These are phyloP conservation scores for Pyrrhopygopsis socrates DNA, from an alignment of 2,888 invertebrate species.

Conservation along the genomic window DNA sequence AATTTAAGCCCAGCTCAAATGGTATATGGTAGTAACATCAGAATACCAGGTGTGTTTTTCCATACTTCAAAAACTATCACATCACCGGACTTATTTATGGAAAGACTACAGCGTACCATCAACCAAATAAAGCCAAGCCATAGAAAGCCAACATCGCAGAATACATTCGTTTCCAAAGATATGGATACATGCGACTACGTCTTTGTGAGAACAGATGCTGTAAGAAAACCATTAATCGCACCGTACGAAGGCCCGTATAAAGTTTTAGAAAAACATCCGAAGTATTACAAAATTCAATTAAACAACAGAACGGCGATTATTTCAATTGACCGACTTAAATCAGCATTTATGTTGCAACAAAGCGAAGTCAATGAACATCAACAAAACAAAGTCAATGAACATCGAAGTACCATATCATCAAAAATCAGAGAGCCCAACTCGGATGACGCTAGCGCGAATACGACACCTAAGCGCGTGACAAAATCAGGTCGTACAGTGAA, in stretches of 20 bases:
- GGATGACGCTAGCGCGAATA: too few relatives aligned
- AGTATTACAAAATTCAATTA: not conserved
- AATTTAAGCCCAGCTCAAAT: constrained; percentile 16
- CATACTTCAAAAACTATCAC: not conserved
- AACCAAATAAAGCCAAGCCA: too few relatives aligned
- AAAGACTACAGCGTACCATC: not conserved
- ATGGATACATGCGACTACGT: too few relatives aligned
- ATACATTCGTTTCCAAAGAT: too few relatives aligned
- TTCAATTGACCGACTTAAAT: not conserved
- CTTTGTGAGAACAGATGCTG: not conserved
- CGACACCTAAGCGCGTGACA: too few relatives aligned
- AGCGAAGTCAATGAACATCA: not conserved
- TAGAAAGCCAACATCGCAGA: too few relatives aligned
- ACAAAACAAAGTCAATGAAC: not conserved
- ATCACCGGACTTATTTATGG: too few relatives aligned
- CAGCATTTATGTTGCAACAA: not conserved
- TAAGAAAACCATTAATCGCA: not conserved
- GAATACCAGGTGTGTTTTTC: constrained; percentile 10
- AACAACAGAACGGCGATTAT: not conserved
- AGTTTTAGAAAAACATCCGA: not conserved
- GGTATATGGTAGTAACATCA: constrained; percentile 4
- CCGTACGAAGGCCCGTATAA: not conserved
- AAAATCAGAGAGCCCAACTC: too few relatives aligned
- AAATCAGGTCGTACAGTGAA: too few relatives aligned
- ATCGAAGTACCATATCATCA: not conserved